Conservation (phyloP, 2,888 invertebrate species). For the Acanthosepion esculentum region DNA sequence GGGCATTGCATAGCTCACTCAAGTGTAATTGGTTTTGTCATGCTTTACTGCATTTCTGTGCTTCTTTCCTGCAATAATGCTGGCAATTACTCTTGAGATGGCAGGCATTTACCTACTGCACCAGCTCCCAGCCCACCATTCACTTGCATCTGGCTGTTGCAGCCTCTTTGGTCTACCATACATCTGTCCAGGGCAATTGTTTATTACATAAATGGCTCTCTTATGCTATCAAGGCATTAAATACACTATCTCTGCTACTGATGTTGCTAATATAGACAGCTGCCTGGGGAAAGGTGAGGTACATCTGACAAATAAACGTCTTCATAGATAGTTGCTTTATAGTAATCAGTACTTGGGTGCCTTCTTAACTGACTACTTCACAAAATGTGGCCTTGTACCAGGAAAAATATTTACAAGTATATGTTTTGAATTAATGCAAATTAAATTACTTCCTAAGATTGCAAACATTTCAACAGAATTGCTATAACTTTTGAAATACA, state of each 20-base stretch:
- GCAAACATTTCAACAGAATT: too few species aligned
- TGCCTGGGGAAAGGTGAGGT: too few species aligned
- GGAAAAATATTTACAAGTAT: too few species aligned
- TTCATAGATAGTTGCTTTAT: too few species aligned
- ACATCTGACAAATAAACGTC: too few species aligned
- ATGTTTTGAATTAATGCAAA: too few species aligned
- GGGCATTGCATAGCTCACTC: conserved; percentile 16
- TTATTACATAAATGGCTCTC: not conserved
- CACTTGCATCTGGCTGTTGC: not conserved
- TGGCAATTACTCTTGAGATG: too few species aligned
- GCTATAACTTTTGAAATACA: too few species aligned
- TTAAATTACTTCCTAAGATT: too few species aligned
- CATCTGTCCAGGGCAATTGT: not conserved
- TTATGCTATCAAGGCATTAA: not conserved
- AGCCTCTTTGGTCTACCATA: not conserved
- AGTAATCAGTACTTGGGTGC: too few species aligned
- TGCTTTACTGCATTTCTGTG: not conserved
- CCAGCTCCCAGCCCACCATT: not conserved
- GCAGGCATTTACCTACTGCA: not conserved
- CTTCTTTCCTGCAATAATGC: not conserved
- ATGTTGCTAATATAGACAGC: not conserved
- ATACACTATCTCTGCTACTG: not conserved
- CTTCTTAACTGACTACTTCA: too few species aligned
- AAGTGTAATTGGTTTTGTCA: not conserved
- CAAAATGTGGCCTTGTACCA: too few species aligned